Base-by-base conservation (phyloP, 2,113 vertebrate genomes). In the Tapirus terrestris region DNA sequence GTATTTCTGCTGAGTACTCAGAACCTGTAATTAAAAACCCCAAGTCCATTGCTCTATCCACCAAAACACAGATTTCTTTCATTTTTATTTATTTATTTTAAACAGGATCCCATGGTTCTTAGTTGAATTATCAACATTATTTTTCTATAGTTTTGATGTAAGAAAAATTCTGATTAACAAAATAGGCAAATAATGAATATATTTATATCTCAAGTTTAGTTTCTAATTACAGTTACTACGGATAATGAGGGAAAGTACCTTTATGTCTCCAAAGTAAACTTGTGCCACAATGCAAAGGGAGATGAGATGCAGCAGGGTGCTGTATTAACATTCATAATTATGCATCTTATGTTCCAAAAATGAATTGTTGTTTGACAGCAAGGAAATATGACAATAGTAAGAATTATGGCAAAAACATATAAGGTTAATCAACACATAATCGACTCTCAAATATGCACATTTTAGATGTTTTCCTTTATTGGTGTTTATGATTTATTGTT, bases 341-440 rank as follows among this genome's bases (percentile, higher is more conserved):
- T 67, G 67, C 58, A 94, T 86, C 70, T 86, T 95, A 89, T 92
- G 45, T 90, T 92, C 58, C 68, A 73, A 95, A 85, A 97, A 81
- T 95, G 79, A 97, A 96, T 92, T 92, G 65, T 29, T 88, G 56
- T 72, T 97, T 96, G 89, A 63, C 45, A 95, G 36, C 39, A 91
- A 90, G 48, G 21, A 39, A 75, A 96, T 96, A 95, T 77, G 82
- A 94, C 92, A 95, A 93, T 76, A 80, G 58, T 70, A 89, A 96
- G 83, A 94, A 97, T 87, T 93, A 83, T 81, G 58, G 91, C 33
- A 92, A 97, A 97, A 92, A 43, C 51, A 96, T 58, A 68, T 86
- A 97, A 91, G 68, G 94, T 96, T 96, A 97, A 96, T 90, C 83
- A 93, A 90, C 92, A 96, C 75, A 91, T 87, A 96, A 98, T 45